Evolutionary conservation across 64 coral and sea anemone species (phyloP), one percentile per base, ranked within the genome.

Genomic region (Pachyseris speciosa): DNA sequence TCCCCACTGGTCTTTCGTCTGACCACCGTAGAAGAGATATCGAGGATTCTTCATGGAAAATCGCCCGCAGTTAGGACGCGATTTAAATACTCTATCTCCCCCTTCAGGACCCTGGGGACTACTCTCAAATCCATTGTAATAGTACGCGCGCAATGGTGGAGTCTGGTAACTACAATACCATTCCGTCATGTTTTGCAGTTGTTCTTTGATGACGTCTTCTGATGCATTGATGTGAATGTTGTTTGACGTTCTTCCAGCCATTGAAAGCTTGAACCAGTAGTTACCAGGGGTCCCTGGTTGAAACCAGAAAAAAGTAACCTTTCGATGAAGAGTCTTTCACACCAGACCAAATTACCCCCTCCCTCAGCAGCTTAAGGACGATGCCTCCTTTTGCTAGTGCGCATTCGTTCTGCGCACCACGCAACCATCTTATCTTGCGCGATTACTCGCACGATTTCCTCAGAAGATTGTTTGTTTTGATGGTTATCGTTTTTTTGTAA

Each of bases 61-160:
- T 4, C 84, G 58, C 10, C 91, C 91, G 32, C 91, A 94, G 24
- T 88, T 58, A 2, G 91, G 74, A 15, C 16, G 27, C 50, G 64
- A 40, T 29, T 88, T 86, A 2, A 80, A 53, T 13, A 94, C 91
- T 29, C 74, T 55, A 22, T 87, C 84, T 5, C 91, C 91, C 26
- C 48, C 72, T 36, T 88, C 84, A 33, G 91, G 84, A 25, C 57
- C 64, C 50, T 55, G 47, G 7, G 32, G 13, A 9, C 24, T 12
- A 25, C 3, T 57, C 25, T 94, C 91, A 67, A 94, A 94, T 1
- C 91, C 91, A 51, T 88, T 94, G 37, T 94, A 94, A 83, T 87
- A 94, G 47, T 86, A 94, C 5, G 84, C 91, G 10, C 84, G 83
- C 10, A 26, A 65, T 3, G 33, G 59, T 43, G 63, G 59, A 43